Percentiles rank a stretch among this genome's conserved stretches.
Conservation (phyloP, 2,888 invertebrate species). For the Zhuqinia jingwanae region DNA sequence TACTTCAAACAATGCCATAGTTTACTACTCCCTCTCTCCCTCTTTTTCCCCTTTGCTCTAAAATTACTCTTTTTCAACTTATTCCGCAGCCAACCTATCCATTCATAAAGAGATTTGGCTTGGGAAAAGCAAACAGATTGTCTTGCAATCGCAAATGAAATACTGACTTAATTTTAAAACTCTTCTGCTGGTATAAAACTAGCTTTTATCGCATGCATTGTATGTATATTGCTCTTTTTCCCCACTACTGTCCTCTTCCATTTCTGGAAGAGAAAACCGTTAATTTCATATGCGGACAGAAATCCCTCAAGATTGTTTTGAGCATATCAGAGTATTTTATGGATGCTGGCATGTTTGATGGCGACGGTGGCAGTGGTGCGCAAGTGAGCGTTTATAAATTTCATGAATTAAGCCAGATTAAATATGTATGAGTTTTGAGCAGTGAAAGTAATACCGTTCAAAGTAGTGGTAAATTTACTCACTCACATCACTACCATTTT, state of each 20-base stretch:
- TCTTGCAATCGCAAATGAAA: conserved; percentile 65
- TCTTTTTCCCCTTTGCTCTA: conserved; percentile 20
- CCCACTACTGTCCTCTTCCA: neutral
- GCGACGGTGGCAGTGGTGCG: neutral
- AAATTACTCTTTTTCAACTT: conserved; percentile 46
- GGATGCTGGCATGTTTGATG: conserved; percentile 35
- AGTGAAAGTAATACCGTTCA: conserved; percentile 17
- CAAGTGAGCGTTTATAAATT: conserved; percentile 60
- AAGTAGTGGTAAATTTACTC: neutral
- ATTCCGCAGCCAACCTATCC: conserved; percentile 27
- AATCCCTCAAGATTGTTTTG: conserved; percentile 45
- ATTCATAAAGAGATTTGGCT: conserved; percentile 60
- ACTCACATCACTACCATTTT: neutral
- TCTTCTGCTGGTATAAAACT: conserved; percentile 43
- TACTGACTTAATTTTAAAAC: conserved; percentile 67
- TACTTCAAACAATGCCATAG: conserved; percentile 25
- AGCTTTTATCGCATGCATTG: conserved; percentile 34
- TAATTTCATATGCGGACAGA: conserved; percentile 46
- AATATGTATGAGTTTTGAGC: conserved; percentile 60
- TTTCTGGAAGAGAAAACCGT: conserved; percentile 11
- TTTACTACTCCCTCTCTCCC: conserved; percentile 19
- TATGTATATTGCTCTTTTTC: conserved; percentile 19
- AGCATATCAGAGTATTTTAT: neutral
- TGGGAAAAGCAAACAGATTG: conserved; percentile 68
- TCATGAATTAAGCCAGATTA: conserved; percentile 61